phyloP scores from a whole-genome alignment of 2,113 vertebrate genomes.

The Micromys minutus region DNA sequence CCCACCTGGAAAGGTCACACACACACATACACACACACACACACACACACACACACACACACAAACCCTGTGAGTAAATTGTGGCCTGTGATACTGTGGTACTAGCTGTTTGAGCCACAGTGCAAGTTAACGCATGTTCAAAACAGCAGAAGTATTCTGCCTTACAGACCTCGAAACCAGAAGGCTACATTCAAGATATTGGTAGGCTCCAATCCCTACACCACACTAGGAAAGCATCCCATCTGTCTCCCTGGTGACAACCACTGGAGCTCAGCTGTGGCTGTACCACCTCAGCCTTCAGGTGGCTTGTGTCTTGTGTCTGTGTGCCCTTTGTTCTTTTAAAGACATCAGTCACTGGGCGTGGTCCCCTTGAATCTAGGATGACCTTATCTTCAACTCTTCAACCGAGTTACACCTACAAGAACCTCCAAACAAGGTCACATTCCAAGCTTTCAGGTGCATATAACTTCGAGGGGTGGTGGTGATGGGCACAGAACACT shows the following conservation, averaged over 20 bases:
- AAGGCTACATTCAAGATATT: background rate
- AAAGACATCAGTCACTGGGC: background rate
- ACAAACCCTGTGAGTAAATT: background rate
- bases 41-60: background rate
- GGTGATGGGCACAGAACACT: background rate
- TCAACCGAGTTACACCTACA: background rate
- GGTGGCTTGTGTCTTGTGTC: background rate
- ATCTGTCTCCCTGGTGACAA: background rate
- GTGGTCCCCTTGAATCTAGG: background rate
- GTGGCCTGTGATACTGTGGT: background rate
- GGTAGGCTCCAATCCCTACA: background rate
- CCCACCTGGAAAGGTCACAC: background rate
- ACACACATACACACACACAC: background rate
- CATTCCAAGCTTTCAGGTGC: background rate
- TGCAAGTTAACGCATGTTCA: background rate
- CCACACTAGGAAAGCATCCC: background rate
- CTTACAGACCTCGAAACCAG: background rate
- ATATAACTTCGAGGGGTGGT: too few species aligned
- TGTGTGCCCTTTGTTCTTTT: background rate
- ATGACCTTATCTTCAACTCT: background rate
- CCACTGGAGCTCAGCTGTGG: background rate
- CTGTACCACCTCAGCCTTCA: background rate
- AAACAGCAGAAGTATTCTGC: background rate
- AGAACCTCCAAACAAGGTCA: constrained; percentile 16
- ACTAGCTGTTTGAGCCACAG: background rate